Conservation (phyloP, 2,797 vertebrate species). For the Triplophysa yarkandensis region DNA sequence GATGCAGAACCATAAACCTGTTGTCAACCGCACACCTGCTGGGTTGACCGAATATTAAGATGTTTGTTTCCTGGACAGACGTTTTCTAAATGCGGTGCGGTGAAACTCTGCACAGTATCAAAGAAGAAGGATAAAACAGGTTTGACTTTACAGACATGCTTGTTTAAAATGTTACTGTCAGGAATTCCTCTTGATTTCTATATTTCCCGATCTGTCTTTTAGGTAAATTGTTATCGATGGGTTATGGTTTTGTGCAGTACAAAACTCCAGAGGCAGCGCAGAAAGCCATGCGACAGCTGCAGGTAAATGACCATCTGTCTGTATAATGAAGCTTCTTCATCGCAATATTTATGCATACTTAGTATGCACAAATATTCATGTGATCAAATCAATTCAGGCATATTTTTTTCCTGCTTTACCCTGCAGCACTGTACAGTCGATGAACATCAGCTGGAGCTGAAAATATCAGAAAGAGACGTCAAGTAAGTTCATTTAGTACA, state of each 20-base stretch:
- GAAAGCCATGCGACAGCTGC: conserved; percentile 88
- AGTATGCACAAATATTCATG: conserved; percentile 11
- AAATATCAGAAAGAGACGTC: conserved; percentile 87
- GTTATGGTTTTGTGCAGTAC: conserved; percentile 95
- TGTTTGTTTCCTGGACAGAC: conserved; percentile 69
- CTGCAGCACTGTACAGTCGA: conserved; percentile 85
- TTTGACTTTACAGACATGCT: conserved; percentile 56
- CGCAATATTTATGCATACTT: neutral
- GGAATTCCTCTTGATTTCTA: conserved; percentile 4
- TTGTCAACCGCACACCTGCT: too few species aligned
- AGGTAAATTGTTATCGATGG: conserved; percentile 91
- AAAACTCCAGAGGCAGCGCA: conserved; percentile 86
- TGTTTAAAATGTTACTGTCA: neutral
- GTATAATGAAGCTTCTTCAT: neutral
- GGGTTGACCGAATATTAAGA: too few species aligned
- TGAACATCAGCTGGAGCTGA: conserved; percentile 87
- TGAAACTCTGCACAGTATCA: conserved; percentile 89
- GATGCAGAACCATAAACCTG: neutral
- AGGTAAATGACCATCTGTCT: conserved; percentile 75
- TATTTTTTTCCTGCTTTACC: conserved; percentile 7
- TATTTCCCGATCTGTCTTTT: conserved; percentile 38
- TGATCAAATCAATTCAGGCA: neutral
- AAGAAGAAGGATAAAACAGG: conserved; percentile 93
- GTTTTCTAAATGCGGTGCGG: conserved; percentile 85
- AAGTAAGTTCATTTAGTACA: conserved; percentile 79